Conservation (phyloP, 2,797 vertebrate genomes). For the Vespertilio murinus region DNA sequence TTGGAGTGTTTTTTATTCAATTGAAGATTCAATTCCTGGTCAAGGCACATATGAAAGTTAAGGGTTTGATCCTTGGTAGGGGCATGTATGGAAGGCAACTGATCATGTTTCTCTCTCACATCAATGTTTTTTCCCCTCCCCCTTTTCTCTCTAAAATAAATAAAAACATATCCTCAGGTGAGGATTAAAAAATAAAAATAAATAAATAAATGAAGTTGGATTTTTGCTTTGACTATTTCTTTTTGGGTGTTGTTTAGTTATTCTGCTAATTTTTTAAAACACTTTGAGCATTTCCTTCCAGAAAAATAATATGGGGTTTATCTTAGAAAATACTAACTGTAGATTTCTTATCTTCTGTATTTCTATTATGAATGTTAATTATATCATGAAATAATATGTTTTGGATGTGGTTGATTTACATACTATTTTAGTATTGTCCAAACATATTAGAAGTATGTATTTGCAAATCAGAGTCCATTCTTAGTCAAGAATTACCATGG, state of each 20-base stretch:
- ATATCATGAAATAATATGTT: neutral
- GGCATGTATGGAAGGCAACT: no score
- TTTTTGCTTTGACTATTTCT: neutral
- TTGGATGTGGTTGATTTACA: neutral
- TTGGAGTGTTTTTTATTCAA: no score
- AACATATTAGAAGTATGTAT: neutral
- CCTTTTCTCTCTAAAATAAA: no score
- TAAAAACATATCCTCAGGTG: no score
- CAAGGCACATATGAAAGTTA: no score
- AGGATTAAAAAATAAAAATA: no score
- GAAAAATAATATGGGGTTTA: neutral
- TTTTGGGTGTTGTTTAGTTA: neutral
- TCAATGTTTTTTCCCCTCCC: no score
- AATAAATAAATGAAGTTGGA: no score
- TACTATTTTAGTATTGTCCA: neutral
- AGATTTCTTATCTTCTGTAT: neutral
- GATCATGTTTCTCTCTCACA: no score
- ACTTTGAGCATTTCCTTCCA: neutral
- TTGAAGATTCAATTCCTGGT: no score
- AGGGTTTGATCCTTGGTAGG: no score
- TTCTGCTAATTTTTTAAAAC: slow-evolving; percentile 19
- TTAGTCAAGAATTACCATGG: neutral
- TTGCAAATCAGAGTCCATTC: neutral
- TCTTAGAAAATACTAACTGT: neutral
- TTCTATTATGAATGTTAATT: neutral